phyloP scores from a whole-genome alignment of 2,797 vertebrate species.

The Loris lydekkerianus region DNA sequence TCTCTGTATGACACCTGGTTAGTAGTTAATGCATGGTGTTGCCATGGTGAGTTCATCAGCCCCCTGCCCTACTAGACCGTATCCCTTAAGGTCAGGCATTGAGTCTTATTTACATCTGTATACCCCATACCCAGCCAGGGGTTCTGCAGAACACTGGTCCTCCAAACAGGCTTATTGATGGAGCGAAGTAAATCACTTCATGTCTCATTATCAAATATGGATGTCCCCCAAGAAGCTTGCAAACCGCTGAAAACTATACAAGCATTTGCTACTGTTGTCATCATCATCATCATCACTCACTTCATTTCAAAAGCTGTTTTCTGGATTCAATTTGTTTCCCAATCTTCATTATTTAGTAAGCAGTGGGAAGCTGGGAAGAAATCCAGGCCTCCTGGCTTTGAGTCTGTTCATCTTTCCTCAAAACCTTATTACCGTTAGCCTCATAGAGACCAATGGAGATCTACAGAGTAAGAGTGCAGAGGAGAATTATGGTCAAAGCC shows the following conservation, averaged over 20 bases:
- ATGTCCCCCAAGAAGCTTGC: conserved; percentile 61
- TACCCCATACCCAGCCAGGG: background rate
- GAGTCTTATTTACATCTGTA: conserved; percentile 42
- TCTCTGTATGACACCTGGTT: background rate
- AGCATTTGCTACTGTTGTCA: conserved; percentile 28
- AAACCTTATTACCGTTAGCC: conserved; percentile 53
- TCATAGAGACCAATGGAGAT: conserved; percentile 55
- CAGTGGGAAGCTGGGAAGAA: conserved; percentile 69
- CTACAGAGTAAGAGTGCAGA: background rate
- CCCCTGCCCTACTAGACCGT: conserved; percentile 49
- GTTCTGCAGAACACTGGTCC: background rate
- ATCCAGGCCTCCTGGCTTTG: conserved; percentile 76
- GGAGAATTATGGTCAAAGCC: background rate
- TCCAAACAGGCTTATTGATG: conserved; percentile 47
- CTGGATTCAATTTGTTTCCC: conserved; percentile 73
- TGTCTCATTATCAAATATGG: conserved; percentile 62
- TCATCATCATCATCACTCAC: conserved; percentile 37
- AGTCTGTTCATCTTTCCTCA: conserved; percentile 61
- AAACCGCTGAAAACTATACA: conserved; percentile 35
- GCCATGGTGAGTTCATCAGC: background rate
- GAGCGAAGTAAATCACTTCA: conserved; percentile 50
- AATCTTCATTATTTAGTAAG: conserved; percentile 66
- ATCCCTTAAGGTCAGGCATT: conserved; percentile 40
- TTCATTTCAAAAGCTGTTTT: conserved; percentile 64
- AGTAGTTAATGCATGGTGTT: background rate